Base-by-base conservation (phyloP, 2,797 vertebrate genomes). In the Gallinago solitaria region DNA sequence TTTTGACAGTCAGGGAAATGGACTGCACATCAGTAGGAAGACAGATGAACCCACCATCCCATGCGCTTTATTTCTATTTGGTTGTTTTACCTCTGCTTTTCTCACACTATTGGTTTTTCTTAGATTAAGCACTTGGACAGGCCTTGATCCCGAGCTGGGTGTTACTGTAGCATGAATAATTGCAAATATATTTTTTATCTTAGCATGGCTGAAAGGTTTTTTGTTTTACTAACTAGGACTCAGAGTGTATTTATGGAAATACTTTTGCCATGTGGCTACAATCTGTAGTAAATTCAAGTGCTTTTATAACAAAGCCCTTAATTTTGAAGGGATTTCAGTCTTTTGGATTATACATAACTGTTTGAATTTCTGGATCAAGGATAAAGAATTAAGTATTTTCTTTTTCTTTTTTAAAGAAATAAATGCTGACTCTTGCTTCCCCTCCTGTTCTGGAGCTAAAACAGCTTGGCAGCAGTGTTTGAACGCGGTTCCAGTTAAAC, bases 311-410 rank as follows among this genome's bases (percentile, higher is more conserved):
- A 67, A 93, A 94, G 60, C 67, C 50, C 33, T 76, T 93, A 80
- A 89, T 94, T 95, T 92, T 95, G 74, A 92, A 90, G 64, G n/a
- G 57, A 75, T 95, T 94, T 95, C 43, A 90, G 54, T 84, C 74
- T 89, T 79, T 89, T 80, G 86, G 48, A 41, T 95, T 90, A 50
- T 45, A 53, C 45, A 53, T 39, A 89, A 64, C 79, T 87, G 43
- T 94, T 90, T 89, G 70, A 91, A 86, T 88, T 94, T 94, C 78
- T 96, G 90, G 81, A 94, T 90, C 4, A 8, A 82, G 48, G 54
- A 88, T 87, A 84, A 95, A 82, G 48, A 71, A 84, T 80, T 48
- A 59, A 65, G 37, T 89, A 10, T 73, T 92, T 90, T 80, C 4
- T 79, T 90, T 71, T 68, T 63, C 4, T 78, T 85, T 81, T 87